Evolutionary conservation across 2,888 invertebrate species (phyloP).

Genomic region (Tetragonisca angustula): DNA sequence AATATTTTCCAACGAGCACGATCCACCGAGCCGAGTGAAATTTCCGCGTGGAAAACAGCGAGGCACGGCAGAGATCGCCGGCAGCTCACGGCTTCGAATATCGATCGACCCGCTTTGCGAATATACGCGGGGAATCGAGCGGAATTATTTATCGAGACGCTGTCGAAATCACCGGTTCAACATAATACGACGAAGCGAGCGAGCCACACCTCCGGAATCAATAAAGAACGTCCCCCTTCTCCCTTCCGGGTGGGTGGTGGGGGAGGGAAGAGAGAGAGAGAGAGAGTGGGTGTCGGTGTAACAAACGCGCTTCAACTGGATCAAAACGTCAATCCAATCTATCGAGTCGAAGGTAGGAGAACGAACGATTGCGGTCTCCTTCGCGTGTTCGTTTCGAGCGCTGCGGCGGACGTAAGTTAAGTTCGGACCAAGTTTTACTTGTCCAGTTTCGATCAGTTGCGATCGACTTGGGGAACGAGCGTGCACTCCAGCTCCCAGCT

Average conservation of each 20-base stretch:
- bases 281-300: background rate
- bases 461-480: conserved; percentile 45
- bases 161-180: background rate
- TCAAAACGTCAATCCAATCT: background rate
- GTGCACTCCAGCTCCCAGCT: background rate
- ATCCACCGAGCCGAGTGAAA: background rate
- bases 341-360: conserved; percentile 1
- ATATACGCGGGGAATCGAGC: background rate
- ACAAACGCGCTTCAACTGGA: conserved; percentile 8
- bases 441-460: conserved; percentile 54
- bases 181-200: conserved; percentile 3
- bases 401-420: conserved; percentile 50
- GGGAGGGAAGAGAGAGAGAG: too few species aligned
- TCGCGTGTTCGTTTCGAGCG: conserved; percentile 26
- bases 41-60: background rate
- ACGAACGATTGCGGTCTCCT: background rate
- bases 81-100: background rate
- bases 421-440: conserved; percentile 57
- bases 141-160: conserved; percentile 17
- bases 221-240: background rate
- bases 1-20: background rate
- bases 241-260: too few species aligned
- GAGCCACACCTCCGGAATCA: background rate
- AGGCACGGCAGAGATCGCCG: too few species aligned
- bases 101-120: background rate